Evolutionary conservation across 2,888 invertebrate genomes (phyloP).

Genomic region (Plusia festucae): DNA sequence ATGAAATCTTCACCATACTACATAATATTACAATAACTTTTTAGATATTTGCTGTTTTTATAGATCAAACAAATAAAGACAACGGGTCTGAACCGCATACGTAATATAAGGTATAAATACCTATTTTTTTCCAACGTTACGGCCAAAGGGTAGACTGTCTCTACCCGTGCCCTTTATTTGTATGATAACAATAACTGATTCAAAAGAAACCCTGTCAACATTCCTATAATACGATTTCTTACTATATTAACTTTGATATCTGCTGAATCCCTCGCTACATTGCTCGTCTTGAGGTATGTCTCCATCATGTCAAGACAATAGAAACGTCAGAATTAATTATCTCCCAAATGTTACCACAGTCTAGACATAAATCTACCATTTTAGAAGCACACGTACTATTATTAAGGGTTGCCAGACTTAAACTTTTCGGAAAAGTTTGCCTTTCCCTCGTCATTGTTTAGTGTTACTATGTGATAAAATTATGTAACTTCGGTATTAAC

Average conservation of each 20-base stretch:
- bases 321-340: background rate
- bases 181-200: no score
- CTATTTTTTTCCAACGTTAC: no score
- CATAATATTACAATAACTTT: no score
- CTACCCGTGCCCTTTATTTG: no score
- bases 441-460: background rate
- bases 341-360: background rate
- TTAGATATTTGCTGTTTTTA: no score
- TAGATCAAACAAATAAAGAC: no score
- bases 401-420: background rate
- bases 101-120: no score
- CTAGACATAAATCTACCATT: constrained; percentile 2
- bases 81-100: no score
- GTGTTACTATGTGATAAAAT: constrained; percentile 4
- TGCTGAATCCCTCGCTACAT: background rate
- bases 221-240: no score
- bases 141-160: no score
- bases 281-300: background rate
- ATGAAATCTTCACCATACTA: no score
- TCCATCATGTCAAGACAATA: background rate
- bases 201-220: no score
- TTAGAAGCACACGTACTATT: background rate
- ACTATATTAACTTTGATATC: background rate
- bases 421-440: background rate
- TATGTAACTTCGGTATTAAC: background rate